phyloP scores from a whole-genome alignment of 1,140 invertebrate species.

The Hyposmocoma kahamanoa region DNA sequence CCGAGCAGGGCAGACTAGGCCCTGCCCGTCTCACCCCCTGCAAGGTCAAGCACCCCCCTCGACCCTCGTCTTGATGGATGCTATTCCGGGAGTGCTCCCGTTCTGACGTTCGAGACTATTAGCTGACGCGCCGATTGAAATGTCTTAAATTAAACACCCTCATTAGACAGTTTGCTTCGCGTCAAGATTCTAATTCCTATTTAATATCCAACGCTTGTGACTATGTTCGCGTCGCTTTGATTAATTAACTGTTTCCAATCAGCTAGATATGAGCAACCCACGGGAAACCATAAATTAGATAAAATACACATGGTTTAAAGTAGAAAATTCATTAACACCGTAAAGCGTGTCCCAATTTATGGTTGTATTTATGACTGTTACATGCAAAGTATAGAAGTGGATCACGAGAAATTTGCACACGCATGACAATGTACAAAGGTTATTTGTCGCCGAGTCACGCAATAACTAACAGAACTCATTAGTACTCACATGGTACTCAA shows the following conservation, averaged over 20 bases:
- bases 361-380: not conserved
- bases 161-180: not conserved
- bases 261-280: too few species aligned
- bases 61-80: conserved; percentile 20
- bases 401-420: conserved; percentile 27
- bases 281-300: too few species aligned
- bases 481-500: conserved; percentile 20
- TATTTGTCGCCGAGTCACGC: conserved; percentile 17
- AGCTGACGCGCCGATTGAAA: not conserved
- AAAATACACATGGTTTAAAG: too few species aligned
- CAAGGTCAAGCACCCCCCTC: conserved; percentile 57
- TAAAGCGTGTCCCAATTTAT: not conserved
- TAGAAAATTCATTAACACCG: too few species aligned
- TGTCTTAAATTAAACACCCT: not conserved
- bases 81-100: conserved; percentile 39
- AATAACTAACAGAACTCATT: conserved; percentile 27
- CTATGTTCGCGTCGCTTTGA: too few species aligned
- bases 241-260: too few species aligned
- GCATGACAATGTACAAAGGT: conserved; percentile 26
- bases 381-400: conserved; percentile 14
- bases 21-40: conserved; percentile 26
- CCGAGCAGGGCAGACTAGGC: conserved; percentile 19
- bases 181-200: too few species aligned
- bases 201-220: too few species aligned
- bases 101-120: conserved; percentile 8